Percentiles rank a stretch among this genome's conserved stretches.
phyloP scores from a whole-genome alignment of 2,113 vertebrate species.

The Oncorhynchus mykiss region DNA sequence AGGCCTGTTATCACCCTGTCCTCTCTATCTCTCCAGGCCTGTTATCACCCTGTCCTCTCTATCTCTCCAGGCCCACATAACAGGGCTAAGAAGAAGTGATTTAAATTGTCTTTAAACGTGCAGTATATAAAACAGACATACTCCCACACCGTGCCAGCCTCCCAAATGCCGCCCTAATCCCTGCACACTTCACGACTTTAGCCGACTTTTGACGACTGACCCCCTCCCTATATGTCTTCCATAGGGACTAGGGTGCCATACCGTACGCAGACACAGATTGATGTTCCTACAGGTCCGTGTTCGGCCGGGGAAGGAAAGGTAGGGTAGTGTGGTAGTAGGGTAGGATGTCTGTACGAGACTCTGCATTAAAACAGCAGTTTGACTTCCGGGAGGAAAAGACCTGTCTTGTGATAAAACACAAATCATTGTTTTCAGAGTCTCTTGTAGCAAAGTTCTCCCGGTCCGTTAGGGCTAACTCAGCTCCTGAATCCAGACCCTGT shows the following conservation, averaged over 20 bases:
- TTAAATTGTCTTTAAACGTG: conserved; percentile 74
- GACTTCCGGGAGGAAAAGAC: conserved; percentile 39
- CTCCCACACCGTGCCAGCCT: neutral
- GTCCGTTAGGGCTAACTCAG: neutral
- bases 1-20: no score
- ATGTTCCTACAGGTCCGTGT: conserved; percentile 50
- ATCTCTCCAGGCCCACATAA: conserved; percentile 29
- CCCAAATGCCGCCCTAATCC: no score
- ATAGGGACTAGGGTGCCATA: no score
- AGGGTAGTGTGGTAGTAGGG: conserved; percentile 22
- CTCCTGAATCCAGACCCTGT: conserved; percentile 9
- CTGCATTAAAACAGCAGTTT: conserved; percentile 77
- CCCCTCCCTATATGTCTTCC: no score
- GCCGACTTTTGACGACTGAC: no score
- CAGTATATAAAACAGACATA: conserved; percentile 74
- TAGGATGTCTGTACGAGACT: conserved; percentile 48
- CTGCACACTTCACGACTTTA: no score
- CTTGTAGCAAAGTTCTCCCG: conserved; percentile 27
- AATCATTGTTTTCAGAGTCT: conserved; percentile 44
- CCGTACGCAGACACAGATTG: neutral
- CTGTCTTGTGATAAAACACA: conserved; percentile 42
- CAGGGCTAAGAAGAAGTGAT: conserved; percentile 44
- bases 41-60: conserved; percentile 25
- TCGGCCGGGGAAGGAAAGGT: conserved; percentile 52
- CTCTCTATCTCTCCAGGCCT: neutral